Evolutionary conservation across 1,140 invertebrate species (phyloP).

Genomic region (Eufriesea mexicana): DNA sequence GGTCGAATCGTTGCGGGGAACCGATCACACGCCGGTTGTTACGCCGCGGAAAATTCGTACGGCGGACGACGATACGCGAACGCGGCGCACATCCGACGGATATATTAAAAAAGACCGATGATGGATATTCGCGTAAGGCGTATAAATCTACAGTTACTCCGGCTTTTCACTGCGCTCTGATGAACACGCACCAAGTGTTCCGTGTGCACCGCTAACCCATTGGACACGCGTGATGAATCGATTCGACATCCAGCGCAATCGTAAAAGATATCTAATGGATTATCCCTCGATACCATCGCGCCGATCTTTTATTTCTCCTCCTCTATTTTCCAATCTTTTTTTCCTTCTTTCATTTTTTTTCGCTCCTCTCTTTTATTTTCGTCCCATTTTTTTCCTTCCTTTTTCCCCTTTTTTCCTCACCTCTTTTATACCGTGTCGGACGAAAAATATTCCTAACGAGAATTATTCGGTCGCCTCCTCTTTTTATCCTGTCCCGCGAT

Average conservation of each 20-base stretch:
- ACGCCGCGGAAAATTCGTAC: background rate
- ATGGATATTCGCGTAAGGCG: constrained; percentile 29
- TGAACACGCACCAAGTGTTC: constrained; percentile 8
- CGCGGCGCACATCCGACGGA: background rate
- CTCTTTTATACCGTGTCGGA: background rate
- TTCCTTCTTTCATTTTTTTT: background rate
- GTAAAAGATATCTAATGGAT: constrained; percentile 36
- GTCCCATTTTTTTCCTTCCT: too few relatives aligned
- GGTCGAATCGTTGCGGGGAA: too few relatives aligned
- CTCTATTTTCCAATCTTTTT: background rate
- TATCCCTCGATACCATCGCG: background rate
- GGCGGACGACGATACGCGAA: background rate
- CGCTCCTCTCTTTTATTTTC: too few relatives aligned
- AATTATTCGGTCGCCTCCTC: background rate
- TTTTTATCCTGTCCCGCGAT: background rate
- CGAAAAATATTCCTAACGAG: background rate
- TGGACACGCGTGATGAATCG: constrained; percentile 46
- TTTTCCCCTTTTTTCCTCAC: too few relatives aligned
- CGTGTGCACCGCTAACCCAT: background rate
- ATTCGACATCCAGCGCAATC: constrained; percentile 39
- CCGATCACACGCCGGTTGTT: too few relatives aligned
- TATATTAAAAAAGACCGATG: constrained; percentile 25
- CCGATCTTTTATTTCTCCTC: background rate
- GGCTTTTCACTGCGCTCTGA: constrained; percentile 19
- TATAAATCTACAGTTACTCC: constrained; percentile 40